phyloP scores from a whole-genome alignment of 2,797 vertebrate species.

The Clarias pachynema region DNA sequence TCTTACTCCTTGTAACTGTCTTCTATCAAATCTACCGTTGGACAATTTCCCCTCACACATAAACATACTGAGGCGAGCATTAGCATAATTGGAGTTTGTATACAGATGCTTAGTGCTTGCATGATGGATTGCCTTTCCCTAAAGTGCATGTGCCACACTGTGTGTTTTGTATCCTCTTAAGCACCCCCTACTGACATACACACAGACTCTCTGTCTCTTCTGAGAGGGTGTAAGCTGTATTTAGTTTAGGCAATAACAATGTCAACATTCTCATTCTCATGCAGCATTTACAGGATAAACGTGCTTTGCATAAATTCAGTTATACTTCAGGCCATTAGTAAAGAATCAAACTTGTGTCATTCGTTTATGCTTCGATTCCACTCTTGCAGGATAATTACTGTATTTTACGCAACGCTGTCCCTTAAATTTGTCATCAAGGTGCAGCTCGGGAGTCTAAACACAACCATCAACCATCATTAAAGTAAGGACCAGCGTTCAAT shows the following conservation, averaged over 20 bases:
- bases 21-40: conserved; percentile 70
- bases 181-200: conserved; percentile 35
- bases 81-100: conserved; percentile 83
- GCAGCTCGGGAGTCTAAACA: conserved; percentile 5
- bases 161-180: conserved; percentile 66
- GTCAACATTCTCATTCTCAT: conserved; percentile 27
- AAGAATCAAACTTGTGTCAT: not conserved
- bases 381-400: not conserved
- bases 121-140: conserved; percentile 75
- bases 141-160: conserved; percentile 75
- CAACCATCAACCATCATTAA: not conserved
- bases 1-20: conserved; percentile 50
- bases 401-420: not conserved
- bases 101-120: conserved; percentile 74
- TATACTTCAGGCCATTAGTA: not conserved
- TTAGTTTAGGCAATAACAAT: conserved; percentile 38
- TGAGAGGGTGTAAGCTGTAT: conserved; percentile 21
- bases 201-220: conserved; percentile 31
- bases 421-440: not conserved
- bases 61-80: conserved; percentile 76
- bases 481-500: not conserved
- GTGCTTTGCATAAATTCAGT: not conserved
- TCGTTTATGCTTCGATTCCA: not conserved
- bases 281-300: conserved; percentile 14
- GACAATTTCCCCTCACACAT: conserved; percentile 71